Evolutionary conservation across 2,888 invertebrate species (phyloP).

Genomic region (Andricus curvator): DNA sequence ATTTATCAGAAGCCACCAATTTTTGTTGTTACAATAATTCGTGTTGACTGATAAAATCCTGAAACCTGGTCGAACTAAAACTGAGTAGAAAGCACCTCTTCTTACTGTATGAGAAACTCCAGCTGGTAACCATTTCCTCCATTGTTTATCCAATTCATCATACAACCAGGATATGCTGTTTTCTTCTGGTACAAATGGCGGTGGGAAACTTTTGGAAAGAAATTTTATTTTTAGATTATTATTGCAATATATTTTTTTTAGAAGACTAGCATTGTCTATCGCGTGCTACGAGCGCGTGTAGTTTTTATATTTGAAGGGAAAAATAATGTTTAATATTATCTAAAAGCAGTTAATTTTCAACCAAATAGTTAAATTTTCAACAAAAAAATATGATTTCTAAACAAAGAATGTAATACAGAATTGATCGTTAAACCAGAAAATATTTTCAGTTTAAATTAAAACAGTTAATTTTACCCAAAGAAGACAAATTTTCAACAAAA

Average conservation of each 20-base stretch:
- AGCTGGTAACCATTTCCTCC: conserved; percentile 94
- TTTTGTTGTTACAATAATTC: conserved; percentile 97
- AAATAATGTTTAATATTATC: no score
- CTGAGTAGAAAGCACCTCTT: conserved; percentile 94
- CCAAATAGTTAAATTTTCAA: no score
- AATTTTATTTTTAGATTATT: not conserved
- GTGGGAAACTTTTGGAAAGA: conserved; percentile 86
- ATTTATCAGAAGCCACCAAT: conserved; percentile 97
- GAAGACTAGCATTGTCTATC: no score
- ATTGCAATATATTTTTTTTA: not conserved
- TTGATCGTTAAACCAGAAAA: no score
- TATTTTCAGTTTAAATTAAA: no score
- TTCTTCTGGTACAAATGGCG: conserved; percentile 90
- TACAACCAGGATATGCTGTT: conserved; percentile 95
- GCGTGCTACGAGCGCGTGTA: no score
- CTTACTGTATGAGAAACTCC: conserved; percentile 92
- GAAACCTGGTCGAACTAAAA: conserved; percentile 93
- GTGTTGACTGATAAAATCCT: conserved; percentile 96
- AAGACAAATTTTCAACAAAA: no score
- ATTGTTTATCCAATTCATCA: conserved; percentile 91
- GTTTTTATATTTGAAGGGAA: no score
- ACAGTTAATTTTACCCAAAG: no score
- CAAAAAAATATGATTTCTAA: no score
- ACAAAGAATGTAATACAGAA: no score
- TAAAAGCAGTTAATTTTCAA: no score